These are phyloP conservation scores for Cartodere bifasciata DNA, from an alignment of 2,888 invertebrate genomes.

Conservation along the genomic window DNA sequence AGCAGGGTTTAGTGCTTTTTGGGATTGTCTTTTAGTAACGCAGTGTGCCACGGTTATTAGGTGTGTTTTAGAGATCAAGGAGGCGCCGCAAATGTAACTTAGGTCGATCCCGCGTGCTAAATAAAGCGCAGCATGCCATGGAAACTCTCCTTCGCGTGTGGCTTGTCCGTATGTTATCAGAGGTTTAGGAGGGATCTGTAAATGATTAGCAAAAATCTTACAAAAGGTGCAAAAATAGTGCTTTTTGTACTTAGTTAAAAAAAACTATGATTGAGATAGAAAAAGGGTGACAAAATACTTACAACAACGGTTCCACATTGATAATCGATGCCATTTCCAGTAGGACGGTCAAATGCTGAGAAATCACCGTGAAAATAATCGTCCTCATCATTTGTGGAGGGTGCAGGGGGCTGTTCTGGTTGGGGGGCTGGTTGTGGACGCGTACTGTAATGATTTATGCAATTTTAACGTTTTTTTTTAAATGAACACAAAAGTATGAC, in stretches of 20 bases:
- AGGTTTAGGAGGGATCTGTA: slow-evolving; percentile 34
- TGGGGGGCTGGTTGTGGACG: too few species aligned
- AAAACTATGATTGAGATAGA: too few species aligned
- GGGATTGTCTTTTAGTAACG: slow-evolving; percentile 24
- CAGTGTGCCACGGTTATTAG: slow-evolving; percentile 32
- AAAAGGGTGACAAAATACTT: too few species aligned
- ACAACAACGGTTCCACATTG: slow-evolving; percentile 29
- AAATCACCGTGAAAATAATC: slow-evolving; percentile 28
- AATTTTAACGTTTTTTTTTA: too few species aligned
- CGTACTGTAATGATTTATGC: too few species aligned
- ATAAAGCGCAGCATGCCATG: slow-evolving; percentile 56
- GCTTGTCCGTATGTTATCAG: slow-evolving; percentile 46
- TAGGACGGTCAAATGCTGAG: slow-evolving; percentile 7
- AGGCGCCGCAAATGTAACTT: slow-evolving; percentile 30
- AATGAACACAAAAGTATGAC: too few species aligned
- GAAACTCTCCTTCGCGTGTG: slow-evolving; percentile 50
- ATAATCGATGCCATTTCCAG: slow-evolving; percentile 9
- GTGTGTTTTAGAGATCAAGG: slow-evolving; percentile 24
- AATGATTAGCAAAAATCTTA: slow-evolving; percentile 1
- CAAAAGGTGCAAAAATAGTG: too few species aligned
- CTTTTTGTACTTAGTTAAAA: slow-evolving; percentile 4
- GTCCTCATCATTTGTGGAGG: slow-evolving; percentile 18
- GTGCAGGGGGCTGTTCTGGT: too few species aligned
- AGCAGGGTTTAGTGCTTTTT: slow-evolving; percentile 20
- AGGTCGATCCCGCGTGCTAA: slow-evolving; percentile 34